Evolutionary conservation across 2,797 vertebrate genomes (phyloP), one percentile per base, ranked within the genome.

Genomic region (Acanthis flammea): DNA sequence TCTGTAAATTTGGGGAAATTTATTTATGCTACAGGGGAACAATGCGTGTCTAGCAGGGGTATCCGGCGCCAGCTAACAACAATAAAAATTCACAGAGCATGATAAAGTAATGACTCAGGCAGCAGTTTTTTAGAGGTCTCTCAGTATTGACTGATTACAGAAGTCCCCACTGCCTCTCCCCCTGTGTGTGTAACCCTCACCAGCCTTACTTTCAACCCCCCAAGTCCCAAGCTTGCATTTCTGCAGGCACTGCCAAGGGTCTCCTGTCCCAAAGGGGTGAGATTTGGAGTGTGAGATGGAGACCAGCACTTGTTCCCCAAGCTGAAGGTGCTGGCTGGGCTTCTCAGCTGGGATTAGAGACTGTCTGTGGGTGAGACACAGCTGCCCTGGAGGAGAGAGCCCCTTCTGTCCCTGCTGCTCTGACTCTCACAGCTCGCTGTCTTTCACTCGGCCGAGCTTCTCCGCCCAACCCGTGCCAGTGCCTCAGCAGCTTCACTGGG

Each of bases 1-100:
- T 82, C 94, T 96, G 93, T 92, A 93, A 96, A 94, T 90, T 86
- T 79, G 90, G 84, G 86, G 3, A 73, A 88, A 93, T 16, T 73
- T 97, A 96, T 97, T 96, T 95, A 91, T 92, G 87, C 77, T 94
- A 75, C 27, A 50, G 76, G 51, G 66, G 96, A 96, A 97, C 97
- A 97, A 79, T 87, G 79, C 19, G 86, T 96, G 92, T 97, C 95
- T 97, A 71, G 90, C 83, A 79, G 86, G 67, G 90, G 68, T 45
- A 75, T 28, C 60, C 2, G 97, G 97, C 96, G 96, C 97, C 96
- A 79, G 82, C 73, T 88, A 96, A 95, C 88, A 93, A 96, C 97
- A 97, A 97, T 96, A 96, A 95, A 88, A 92, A 91, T 76, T 76
- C 82, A 27, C 61, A 68, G 73, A 41, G 39, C 22, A 8, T 68